These are phyloP conservation scores for Cloeon dipterum DNA, from an alignment of 2,888 invertebrate genomes.

Conservation along the genomic window DNA sequence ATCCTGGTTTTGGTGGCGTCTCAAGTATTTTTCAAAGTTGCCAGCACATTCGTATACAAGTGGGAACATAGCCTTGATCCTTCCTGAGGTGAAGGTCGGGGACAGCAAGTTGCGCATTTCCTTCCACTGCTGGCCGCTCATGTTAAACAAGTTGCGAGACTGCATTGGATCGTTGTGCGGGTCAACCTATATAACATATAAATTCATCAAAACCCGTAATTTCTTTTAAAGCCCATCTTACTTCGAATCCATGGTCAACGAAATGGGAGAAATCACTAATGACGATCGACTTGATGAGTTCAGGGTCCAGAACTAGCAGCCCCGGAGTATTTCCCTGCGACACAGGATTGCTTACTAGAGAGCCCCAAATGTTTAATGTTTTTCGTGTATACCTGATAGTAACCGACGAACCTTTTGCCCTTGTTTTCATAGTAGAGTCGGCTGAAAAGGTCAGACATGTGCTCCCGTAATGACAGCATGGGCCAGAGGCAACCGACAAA, in stretches of 20 bases:
- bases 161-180: neutral
- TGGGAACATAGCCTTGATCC: conserved; percentile 37
- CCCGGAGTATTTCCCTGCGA: neutral
- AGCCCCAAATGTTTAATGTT: neutral
- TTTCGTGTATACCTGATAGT: neutral
- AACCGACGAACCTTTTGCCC: neutral
- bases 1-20: neutral
- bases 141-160: conserved; percentile 28
- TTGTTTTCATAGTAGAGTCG: neutral
- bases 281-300: neutral
- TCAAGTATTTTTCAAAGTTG: neutral
- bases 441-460: neutral
- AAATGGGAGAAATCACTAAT: conserved; percentile 6
- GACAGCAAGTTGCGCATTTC: conserved; percentile 33
- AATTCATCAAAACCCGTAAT: neutral
- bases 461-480: neutral
- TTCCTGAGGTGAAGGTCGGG: conserved; percentile 40
- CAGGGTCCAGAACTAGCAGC: neutral
- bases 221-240: too few relatives aligned
- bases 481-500: neutral
- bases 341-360: neutral
- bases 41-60: conserved; percentile 25
- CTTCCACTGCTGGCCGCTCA: conserved; percentile 35
- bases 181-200: neutral
- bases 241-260: conserved; percentile 5